Evolutionary conservation across 1,140 invertebrate genomes (phyloP).

Genomic region (Antheraea pernyi): DNA sequence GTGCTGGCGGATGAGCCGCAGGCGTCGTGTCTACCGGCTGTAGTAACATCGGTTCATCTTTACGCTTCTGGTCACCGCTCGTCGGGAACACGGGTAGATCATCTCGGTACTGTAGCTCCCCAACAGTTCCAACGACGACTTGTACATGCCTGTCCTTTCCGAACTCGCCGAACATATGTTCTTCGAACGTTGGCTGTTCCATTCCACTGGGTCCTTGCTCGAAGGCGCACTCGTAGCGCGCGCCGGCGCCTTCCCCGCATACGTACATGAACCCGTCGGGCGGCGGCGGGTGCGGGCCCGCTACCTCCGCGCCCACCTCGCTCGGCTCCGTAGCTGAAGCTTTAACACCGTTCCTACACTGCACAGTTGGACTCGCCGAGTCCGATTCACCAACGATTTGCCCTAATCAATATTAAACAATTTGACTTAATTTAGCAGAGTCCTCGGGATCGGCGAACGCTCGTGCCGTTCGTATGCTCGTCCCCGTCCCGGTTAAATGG

Average conservation of each 20-base stretch:
- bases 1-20: slow-evolving; percentile 43
- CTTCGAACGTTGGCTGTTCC: slow-evolving; percentile 87
- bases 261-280: slow-evolving; percentile 72
- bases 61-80: slow-evolving; percentile 69
- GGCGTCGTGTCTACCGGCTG: slow-evolving; percentile 64
- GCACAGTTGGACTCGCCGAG: slow-evolving; percentile 29
- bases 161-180: slow-evolving; percentile 88
- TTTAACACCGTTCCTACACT: slow-evolving; percentile 36
- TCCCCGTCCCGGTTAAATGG: slow-evolving; percentile 77
- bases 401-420: slow-evolving; percentile 76
- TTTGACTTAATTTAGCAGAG: slow-evolving; percentile 73
- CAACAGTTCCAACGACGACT: slow-evolving; percentile 85
- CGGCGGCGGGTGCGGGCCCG: slow-evolving; percentile 65
- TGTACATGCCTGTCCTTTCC: slow-evolving; percentile 81
- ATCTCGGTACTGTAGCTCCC: slow-evolving; percentile 79
- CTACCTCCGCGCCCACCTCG: slow-evolving; percentile 68
- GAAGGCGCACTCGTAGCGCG: slow-evolving; percentile 67
- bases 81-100: slow-evolving; percentile 72
- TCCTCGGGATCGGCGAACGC: slow-evolving; percentile 65
- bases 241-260: slow-evolving; percentile 52
- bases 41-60: slow-evolving; percentile 79
- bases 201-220: slow-evolving; percentile 66
- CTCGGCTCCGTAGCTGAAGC: slow-evolving; percentile 65
- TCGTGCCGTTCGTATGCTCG: slow-evolving; percentile 71
- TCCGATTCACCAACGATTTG: slow-evolving; percentile 56